phyloP scores from a whole-genome alignment of 2,113 vertebrate genomes.

The Thermophis baileyi region DNA sequence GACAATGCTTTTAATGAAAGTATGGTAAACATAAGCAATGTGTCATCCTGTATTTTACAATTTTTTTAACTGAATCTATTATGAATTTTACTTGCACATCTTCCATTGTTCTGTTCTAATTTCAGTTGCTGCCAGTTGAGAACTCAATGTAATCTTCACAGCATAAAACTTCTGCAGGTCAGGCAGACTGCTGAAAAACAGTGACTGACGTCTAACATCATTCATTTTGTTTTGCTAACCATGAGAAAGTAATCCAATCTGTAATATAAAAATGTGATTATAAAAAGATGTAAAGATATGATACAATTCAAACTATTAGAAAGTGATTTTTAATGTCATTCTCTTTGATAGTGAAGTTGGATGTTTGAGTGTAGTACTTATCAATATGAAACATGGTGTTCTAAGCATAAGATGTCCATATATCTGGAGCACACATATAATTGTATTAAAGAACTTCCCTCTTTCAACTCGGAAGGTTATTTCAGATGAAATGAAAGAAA shows the following conservation, averaged over 20 bases:
- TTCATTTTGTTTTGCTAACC: constrained; percentile 57
- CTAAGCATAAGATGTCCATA: neutral
- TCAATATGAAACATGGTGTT: neutral
- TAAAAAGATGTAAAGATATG: neutral
- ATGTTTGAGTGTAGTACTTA: neutral
- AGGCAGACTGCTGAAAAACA: constrained; percentile 77
- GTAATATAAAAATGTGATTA: constrained; percentile 15
- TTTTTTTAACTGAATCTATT: neutral
- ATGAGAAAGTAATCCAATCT: neutral
- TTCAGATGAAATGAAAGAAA: neutral
- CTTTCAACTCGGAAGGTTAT: neutral
- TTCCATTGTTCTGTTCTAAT: constrained; percentile 75
- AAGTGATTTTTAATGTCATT: neutral
- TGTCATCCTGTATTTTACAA: neutral
- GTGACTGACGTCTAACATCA: constrained; percentile 51
- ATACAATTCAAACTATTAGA: constrained; percentile 3
- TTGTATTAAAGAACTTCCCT: neutral
- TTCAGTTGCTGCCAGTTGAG: constrained; percentile 53
- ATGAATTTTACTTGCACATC: constrained; percentile 78
- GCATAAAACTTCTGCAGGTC: constrained; percentile 75
- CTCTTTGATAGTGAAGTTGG: neutral
- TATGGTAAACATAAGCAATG: neutral
- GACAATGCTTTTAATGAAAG: neutral
- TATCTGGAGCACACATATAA: neutral
- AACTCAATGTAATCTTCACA: constrained; percentile 64